Percentiles rank a stretch among this genome's conserved stretches.
Evolutionary conservation across 2,888 invertebrate genomes (phyloP).

Genomic region (Pammene aurita): DNA sequence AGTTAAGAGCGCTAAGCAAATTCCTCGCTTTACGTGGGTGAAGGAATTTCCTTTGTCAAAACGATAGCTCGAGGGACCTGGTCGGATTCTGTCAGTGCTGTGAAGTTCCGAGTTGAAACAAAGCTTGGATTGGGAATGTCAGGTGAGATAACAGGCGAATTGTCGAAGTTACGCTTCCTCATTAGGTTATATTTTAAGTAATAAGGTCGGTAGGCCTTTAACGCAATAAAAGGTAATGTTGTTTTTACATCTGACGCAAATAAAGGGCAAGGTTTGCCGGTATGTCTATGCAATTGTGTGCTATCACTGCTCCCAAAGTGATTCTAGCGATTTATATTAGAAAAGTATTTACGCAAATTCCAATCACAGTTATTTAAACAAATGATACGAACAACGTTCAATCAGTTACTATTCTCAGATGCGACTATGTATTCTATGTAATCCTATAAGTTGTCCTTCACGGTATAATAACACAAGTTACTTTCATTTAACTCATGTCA

Average conservation of each 20-base stretch:
- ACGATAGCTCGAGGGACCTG: slow-evolving; percentile 33
- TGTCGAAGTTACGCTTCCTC: slow-evolving; percentile 17
- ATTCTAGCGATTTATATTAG: too few relatives aligned
- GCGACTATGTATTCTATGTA: not conserved
- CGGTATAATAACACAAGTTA: slow-evolving; percentile 10
- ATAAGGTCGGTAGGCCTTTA: not conserved
- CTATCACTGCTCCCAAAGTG: too few relatives aligned
- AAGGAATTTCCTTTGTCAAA: slow-evolving; percentile 52
- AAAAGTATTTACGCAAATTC: too few relatives aligned
- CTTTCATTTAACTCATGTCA: slow-evolving; percentile 36
- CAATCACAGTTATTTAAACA: too few relatives aligned
- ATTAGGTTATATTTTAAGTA: not conserved
- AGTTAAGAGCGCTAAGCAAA: slow-evolving; percentile 45
- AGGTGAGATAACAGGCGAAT: slow-evolving; percentile 11
- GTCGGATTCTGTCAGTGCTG: slow-evolving; percentile 13
- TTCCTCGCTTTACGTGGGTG: slow-evolving; percentile 48
- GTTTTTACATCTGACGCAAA: too few relatives aligned
- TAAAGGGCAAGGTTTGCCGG: too few relatives aligned
- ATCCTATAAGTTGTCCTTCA: slow-evolving; percentile 21
- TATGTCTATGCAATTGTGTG: too few relatives aligned
- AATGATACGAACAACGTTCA: too few relatives aligned
- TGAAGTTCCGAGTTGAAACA: not conserved
- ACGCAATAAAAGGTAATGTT: not conserved
- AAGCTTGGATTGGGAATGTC: slow-evolving; percentile 15
- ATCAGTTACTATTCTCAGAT: too few relatives aligned